Conservation (phyloP, 2,797 vertebrate genomes). For the Phalloptychus januarius region DNA sequence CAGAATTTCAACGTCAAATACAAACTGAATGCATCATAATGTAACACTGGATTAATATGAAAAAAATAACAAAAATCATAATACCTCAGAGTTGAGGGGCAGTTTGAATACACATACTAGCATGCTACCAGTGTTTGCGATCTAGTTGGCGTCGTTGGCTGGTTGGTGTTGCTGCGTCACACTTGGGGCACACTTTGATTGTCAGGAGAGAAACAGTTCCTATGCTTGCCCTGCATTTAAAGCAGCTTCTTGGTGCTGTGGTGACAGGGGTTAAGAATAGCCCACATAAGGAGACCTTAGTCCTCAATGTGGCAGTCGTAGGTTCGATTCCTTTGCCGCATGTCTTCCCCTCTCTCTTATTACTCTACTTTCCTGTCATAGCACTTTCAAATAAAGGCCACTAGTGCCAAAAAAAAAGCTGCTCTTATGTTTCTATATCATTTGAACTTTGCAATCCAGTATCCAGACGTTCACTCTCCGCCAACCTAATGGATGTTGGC, state of each 20-base stretch:
- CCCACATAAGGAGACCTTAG: too few species aligned
- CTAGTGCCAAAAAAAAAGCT: too few species aligned
- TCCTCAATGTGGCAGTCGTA: too few species aligned
- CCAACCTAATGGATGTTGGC: conserved; percentile 39
- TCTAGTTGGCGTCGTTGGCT: not conserved
- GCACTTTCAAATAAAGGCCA: too few species aligned
- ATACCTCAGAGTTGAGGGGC: not conserved
- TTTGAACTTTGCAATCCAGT: conserved; percentile 43
- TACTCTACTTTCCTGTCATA: too few species aligned
- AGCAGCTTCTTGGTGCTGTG: too few species aligned
- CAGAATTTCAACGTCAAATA: not conserved
- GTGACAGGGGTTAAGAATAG: too few species aligned
- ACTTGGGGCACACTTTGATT: conserved; percentile 14
- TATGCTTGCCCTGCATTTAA: conserved; percentile 26
- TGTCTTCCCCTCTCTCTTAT: too few species aligned
- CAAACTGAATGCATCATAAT: not conserved
- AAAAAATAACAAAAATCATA: not conserved
- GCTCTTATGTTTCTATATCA: conserved; percentile 25
- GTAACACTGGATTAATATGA: not conserved
- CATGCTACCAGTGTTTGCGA: not conserved
- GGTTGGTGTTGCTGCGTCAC: not conserved
- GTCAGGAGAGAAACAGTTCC: not conserved
- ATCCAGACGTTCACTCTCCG: conserved; percentile 37
- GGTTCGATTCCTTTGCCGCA: too few species aligned
- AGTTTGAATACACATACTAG: not conserved